Conservation (phyloP, 2,113 vertebrate genomes). For the Neogale vison region DNA sequence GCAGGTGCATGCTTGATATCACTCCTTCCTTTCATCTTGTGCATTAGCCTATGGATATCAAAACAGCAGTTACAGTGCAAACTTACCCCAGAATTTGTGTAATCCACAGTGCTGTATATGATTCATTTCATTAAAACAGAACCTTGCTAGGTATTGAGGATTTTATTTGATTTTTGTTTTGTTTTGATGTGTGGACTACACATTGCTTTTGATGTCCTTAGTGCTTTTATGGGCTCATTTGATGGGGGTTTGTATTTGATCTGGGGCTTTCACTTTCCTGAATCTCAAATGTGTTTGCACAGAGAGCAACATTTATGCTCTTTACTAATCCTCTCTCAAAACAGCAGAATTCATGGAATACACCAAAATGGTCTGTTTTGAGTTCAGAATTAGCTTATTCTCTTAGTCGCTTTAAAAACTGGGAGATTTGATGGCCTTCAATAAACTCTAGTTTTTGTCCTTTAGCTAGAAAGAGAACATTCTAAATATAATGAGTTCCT, state of each 20-base stretch:
- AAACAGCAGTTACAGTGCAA: background rate
- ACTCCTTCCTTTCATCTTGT: background rate
- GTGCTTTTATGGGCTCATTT: background rate
- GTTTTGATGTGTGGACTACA: slow-evolving; percentile 9
- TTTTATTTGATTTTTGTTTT: slow-evolving; percentile 18
- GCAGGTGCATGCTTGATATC: rapidly evolving
- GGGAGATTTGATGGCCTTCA: background rate
- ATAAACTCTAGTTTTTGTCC: background rate
- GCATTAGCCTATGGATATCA: background rate
- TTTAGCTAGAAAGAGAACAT: background rate
- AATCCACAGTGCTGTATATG: background rate
- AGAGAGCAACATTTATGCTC: background rate
- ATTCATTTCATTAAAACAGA: background rate
- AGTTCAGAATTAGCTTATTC: background rate
- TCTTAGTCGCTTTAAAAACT: background rate
- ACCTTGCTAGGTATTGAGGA: background rate
- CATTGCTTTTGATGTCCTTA: slow-evolving; percentile 3
- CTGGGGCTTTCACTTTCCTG: background rate
- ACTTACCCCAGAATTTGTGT: background rate
- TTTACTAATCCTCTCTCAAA: background rate
- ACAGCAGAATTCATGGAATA: slow-evolving; percentile 5
- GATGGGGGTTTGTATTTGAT: background rate
- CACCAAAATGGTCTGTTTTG: background rate
- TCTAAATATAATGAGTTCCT: background rate
- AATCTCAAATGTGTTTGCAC: slow-evolving; percentile 25